A percentile compares a stretch with the other conserved stretches of the same genome.
Conservation (phyloP, 2,797 vertebrate genomes). For the Saguinus oedipus region DNA sequence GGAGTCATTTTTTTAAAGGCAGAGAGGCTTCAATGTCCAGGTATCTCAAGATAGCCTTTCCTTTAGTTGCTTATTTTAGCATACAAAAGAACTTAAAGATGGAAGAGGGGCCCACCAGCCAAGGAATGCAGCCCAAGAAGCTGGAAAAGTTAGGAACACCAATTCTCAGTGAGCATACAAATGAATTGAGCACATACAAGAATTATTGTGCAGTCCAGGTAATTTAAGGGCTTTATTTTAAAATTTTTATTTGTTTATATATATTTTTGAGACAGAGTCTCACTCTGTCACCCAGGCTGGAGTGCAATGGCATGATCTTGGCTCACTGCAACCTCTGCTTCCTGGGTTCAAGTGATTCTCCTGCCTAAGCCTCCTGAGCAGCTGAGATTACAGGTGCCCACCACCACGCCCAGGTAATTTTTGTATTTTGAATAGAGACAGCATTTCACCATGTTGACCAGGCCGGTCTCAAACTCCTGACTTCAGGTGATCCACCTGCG, state of each 20-base stretch:
- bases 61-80: background rate
- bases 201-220: background rate
- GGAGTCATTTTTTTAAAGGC: background rate
- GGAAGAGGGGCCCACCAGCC: background rate
- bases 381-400: too few relatives aligned
- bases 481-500: too few relatives aligned
- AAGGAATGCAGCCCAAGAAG: conserved; percentile 9
- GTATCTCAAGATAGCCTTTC: background rate
- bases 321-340: too few relatives aligned
- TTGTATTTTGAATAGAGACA: too few relatives aligned
- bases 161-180: background rate
- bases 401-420: too few relatives aligned
- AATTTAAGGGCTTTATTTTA: background rate
- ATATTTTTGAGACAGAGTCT: background rate
- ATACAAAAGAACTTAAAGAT: background rate
- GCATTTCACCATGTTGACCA: too few relatives aligned
- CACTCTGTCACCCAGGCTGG: background rate
- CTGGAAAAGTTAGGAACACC: background rate
- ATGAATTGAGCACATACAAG: background rate
- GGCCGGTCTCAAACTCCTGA: too few relatives aligned
- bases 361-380: too few relatives aligned
- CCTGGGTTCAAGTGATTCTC: too few relatives aligned
- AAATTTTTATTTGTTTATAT: background rate
- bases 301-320: too few relatives aligned
- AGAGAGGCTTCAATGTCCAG: background rate